phyloP scores from a whole-genome alignment of 2,113 vertebrate species.

The Lontra canadensis region DNA sequence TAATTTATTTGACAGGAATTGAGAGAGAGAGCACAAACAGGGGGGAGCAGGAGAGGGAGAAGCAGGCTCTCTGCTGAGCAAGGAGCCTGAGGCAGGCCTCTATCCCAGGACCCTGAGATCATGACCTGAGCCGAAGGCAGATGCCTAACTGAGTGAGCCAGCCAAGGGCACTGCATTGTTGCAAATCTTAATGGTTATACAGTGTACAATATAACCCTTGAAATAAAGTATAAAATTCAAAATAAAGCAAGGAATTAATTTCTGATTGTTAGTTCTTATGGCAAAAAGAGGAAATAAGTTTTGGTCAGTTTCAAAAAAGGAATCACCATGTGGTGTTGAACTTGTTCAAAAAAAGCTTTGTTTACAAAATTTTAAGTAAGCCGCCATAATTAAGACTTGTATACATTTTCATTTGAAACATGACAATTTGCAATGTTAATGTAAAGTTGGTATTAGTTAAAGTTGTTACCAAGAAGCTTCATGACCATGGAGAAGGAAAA shows the following conservation, averaged over 20 bases:
- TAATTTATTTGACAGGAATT: too few relatives aligned
- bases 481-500: not conserved
- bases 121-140: not conserved
- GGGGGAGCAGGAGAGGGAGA: too few relatives aligned
- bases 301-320: not conserved
- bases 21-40: too few relatives aligned
- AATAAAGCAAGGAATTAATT: not conserved
- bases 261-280: not conserved
- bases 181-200: not conserved
- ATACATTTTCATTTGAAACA: not conserved
- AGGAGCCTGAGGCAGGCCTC: too few relatives aligned
- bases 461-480: not conserved
- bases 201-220: not conserved
- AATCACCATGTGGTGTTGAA: not conserved
- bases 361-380: slow-evolving; percentile 15
- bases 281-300: not conserved
- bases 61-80: too few relatives aligned
- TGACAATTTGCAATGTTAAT: not conserved
- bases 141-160: not conserved
- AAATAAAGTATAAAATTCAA: not conserved
- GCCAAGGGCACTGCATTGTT: not conserved
- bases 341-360: not conserved
- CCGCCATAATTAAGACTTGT: not conserved
- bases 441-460: not conserved
- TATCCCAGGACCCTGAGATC: not conserved